phyloP scores from a whole-genome alignment of 2,888 invertebrate species.

The Mayetiola destructor region DNA sequence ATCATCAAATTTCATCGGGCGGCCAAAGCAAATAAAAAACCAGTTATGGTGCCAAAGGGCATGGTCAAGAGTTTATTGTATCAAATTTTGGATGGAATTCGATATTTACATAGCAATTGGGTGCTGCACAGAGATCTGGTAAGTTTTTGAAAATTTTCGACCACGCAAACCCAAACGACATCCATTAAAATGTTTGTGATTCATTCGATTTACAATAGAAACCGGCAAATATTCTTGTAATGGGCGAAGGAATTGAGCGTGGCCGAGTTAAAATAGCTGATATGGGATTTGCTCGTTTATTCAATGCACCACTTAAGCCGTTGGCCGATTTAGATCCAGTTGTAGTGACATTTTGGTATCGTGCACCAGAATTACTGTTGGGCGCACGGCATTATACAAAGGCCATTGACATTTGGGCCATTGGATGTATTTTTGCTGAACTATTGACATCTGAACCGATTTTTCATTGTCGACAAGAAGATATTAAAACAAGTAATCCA shows the following conservation, averaged over 20 bases:
- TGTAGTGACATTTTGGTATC: conserved; percentile 99
- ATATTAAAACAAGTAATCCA: conserved; percentile 97
- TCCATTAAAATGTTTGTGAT: conserved; percentile 12
- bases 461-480: conserved; percentile 98
- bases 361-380: conserved; percentile 87
- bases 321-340: conserved; percentile 97
- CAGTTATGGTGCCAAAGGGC: conserved; percentile 87
- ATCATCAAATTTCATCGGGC: conserved; percentile 98
- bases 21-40: conserved; percentile 93
- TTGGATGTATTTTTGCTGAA: conserved; percentile 98
- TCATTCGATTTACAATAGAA: conserved; percentile 44
- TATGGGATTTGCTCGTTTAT: conserved; percentile 97
- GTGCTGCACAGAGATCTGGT: conserved; percentile 93
- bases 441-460: conserved; percentile 97
- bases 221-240: conserved; percentile 97
- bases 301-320: conserved; percentile 95
- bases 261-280: conserved; percentile 97
- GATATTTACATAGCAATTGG: conserved; percentile 98
- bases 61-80: conserved; percentile 96
- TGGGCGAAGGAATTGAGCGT: conserved; percentile 96
- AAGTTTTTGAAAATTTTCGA: conserved; percentile 26
- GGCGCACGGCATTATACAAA: conserved; percentile 96
- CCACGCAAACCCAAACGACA: too few species aligned
- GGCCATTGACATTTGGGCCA: conserved; percentile 98
- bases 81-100: conserved; percentile 97